Percentiles rank a stretch among this genome's conserved stretches.
phyloP scores from a whole-genome alignment of 2,113 vertebrate species.

The Lasiurus borealis region DNA sequence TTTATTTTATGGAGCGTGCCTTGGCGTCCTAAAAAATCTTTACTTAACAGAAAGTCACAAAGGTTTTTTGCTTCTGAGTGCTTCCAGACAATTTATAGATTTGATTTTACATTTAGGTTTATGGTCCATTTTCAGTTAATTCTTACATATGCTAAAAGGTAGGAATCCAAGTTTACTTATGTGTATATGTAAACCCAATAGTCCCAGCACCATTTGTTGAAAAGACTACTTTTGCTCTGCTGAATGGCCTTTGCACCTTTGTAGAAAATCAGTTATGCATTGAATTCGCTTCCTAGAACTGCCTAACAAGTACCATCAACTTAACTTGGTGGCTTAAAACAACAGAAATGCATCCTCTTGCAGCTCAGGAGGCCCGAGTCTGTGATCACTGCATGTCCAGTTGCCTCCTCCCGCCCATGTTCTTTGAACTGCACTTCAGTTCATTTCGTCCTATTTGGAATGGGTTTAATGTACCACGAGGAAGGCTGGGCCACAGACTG shows the following conservation, averaged over 20 bases:
- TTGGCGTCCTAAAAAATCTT: background rate
- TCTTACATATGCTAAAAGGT: background rate
- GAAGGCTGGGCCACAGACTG: background rate
- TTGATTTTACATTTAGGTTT: background rate
- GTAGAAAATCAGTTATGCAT: background rate
- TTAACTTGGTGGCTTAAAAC: background rate
- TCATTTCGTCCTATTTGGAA: background rate
- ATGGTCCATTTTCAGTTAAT: background rate
- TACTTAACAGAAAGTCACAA: background rate
- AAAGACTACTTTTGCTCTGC: background rate
- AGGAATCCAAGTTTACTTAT: background rate
- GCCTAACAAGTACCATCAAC: background rate
- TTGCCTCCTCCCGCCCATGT: too few relatives aligned
- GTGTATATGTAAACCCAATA: background rate
- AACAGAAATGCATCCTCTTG: background rate
- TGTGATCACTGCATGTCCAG: background rate
- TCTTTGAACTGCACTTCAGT: background rate
- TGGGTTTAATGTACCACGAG: background rate
- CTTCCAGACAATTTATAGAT: background rate
- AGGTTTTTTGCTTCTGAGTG: background rate
- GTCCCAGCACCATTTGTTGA: background rate
- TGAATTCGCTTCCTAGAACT: background rate
- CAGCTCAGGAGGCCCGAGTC: background rate
- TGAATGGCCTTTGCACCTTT: background rate
- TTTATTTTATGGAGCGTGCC: background rate